Percentiles rank a stretch among this genome's conserved stretches.
phyloP scores from a whole-genome alignment of 2,797 vertebrate genomes.

The Clarias laeviceps region DNA sequence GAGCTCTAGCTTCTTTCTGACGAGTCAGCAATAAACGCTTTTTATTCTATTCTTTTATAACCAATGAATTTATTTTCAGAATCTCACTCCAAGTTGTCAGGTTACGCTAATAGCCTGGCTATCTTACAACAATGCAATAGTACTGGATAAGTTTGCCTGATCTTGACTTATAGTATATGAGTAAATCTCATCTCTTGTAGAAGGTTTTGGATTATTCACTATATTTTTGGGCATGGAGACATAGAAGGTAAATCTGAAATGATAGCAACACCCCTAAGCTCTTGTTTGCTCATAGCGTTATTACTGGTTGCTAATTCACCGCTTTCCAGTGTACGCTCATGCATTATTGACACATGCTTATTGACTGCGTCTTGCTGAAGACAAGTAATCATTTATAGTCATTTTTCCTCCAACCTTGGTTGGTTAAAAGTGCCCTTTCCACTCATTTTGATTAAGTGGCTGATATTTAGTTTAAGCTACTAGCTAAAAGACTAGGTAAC shows the following conservation, averaged over 20 bases:
- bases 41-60: too few species aligned
- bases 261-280: neutral
- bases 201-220: neutral
- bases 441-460: neutral
- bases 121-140: neutral
- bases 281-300: neutral
- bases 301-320: neutral
- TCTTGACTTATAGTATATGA: neutral
- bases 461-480: neutral
- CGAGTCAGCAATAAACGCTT: too few species aligned
- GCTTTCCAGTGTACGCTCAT: neutral
- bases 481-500: neutral
- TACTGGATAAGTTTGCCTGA: neutral
- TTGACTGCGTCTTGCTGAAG: neutral
- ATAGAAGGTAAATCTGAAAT: neutral
- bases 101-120: neutral
- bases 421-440: neutral
- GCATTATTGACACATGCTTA: neutral
- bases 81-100: too few species aligned
- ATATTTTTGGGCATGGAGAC: neutral
- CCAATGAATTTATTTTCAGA: too few species aligned
- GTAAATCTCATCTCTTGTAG: neutral
- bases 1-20: too few species aligned
- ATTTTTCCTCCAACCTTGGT: neutral
- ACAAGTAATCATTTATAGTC: too few species aligned